Conservation (phyloP, 2,888 invertebrate species). For the Pachymerium ferrugineum region DNA sequence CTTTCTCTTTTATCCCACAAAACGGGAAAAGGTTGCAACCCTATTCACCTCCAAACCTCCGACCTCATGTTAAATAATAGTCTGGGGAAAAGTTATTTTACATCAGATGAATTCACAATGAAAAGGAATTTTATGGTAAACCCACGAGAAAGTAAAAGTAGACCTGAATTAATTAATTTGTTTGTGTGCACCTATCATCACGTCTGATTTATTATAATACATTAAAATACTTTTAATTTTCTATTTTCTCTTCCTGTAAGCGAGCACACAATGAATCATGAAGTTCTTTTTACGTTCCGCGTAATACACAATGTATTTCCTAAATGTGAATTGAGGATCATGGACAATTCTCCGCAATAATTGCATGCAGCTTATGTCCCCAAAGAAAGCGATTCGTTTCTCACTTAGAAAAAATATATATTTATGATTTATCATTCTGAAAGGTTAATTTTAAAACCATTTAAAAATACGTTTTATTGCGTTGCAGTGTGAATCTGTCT, state of each 20-base stretch:
- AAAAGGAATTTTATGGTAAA: background rate
- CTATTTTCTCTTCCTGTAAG: conserved; percentile 3
- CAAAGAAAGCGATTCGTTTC: too few relatives aligned
- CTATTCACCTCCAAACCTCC: background rate
- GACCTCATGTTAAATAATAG: background rate
- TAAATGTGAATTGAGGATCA: too few relatives aligned
- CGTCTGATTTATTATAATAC: background rate
- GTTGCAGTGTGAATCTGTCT: too few relatives aligned
- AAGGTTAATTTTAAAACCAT: too few relatives aligned
- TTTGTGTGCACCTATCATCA: background rate
- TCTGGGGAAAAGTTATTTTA: background rate
- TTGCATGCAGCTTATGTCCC: too few relatives aligned
- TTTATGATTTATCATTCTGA: too few relatives aligned
- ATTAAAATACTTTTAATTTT: conserved; percentile 12
- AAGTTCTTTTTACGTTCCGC: too few relatives aligned
- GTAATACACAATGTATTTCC: too few relatives aligned
- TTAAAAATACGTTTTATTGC: too few relatives aligned
- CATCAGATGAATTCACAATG: background rate
- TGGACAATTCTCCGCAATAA: too few relatives aligned
- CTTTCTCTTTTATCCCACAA: too few relatives aligned
- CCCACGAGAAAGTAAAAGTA: background rate
- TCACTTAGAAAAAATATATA: too few relatives aligned
- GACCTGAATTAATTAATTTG: conserved; percentile 1
- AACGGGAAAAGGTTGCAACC: background rate
- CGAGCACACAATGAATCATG: background rate